Conservation (phyloP, 2,113 vertebrate genomes). For the Nettapus auritus region DNA sequence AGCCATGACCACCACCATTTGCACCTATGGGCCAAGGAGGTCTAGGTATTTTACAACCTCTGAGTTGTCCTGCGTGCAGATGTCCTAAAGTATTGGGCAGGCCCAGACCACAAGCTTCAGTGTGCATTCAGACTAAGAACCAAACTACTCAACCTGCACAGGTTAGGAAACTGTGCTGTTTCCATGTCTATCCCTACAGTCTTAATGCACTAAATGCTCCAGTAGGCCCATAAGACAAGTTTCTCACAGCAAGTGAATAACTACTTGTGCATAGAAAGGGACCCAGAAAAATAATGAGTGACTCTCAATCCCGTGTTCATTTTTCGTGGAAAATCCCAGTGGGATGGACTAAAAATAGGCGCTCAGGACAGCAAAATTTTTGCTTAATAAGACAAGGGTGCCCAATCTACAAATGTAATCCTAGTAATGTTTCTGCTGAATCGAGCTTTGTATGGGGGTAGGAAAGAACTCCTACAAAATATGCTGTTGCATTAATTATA, state of each 20-base stretch:
- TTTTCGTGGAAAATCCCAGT: background rate
- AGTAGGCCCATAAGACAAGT: background rate
- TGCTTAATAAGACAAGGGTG: conserved; percentile 10
- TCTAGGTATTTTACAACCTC: background rate
- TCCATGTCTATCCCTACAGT: background rate
- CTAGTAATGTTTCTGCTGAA: conserved; percentile 69
- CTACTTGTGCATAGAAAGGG: background rate
- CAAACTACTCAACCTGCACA: background rate
- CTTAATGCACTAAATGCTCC: background rate
- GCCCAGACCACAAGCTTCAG: background rate
- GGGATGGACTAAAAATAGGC: background rate
- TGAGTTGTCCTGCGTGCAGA: background rate
- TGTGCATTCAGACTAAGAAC: background rate
- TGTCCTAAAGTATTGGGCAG: background rate
- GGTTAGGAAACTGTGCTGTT: background rate
- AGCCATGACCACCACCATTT: background rate
- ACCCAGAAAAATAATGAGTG: background rate
- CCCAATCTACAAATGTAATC: background rate
- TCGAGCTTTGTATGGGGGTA: conserved; percentile 61
- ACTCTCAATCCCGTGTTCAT: background rate
- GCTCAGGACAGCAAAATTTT: background rate
- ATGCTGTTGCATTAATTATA: conserved; percentile 80
- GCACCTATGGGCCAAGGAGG: background rate
- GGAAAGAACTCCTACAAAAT: conserved; percentile 71
- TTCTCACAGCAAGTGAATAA: background rate